phyloP scores from a whole-genome alignment of 2,797 vertebrate species.

The Nyctibius grandis region DNA sequence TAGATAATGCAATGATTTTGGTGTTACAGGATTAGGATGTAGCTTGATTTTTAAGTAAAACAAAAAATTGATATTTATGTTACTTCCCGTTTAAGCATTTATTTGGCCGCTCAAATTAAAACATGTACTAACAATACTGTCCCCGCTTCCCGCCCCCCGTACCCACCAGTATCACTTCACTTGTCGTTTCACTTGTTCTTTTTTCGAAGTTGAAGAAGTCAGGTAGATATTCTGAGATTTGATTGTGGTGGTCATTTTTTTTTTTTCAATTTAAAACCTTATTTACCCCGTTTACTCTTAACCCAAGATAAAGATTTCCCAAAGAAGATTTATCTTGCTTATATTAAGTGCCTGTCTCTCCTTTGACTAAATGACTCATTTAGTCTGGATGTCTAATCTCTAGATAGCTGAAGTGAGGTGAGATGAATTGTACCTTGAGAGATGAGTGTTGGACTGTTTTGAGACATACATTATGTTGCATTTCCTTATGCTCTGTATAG shows the following conservation, averaged over 20 bases:
- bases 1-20: not conserved
- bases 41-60: not conserved
- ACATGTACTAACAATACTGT: not conserved
- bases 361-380: not conserved
- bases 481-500: not conserved
- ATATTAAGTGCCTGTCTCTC: not conserved
- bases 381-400: not conserved
- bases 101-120: not conserved
- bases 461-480: not conserved
- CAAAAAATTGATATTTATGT: not conserved
- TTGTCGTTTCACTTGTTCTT: not conserved
- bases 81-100: not conserved
- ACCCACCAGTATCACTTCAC: not conserved
- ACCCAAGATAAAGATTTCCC: not conserved
- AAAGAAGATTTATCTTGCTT: not conserved
- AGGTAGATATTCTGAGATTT: not conserved
- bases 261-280: not conserved
- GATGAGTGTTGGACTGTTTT: not conserved
- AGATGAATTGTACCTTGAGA: not conserved
- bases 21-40: not conserved
- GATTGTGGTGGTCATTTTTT: not conserved
- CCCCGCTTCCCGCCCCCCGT: rapidly evolving
- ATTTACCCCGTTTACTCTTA: not conserved
- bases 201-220: not conserved
- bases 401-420: not conserved